Evolutionary conservation across 2,113 vertebrate species (phyloP), one percentile per base, ranked within the genome.

Genomic region (Mastomys coucha): DNA sequence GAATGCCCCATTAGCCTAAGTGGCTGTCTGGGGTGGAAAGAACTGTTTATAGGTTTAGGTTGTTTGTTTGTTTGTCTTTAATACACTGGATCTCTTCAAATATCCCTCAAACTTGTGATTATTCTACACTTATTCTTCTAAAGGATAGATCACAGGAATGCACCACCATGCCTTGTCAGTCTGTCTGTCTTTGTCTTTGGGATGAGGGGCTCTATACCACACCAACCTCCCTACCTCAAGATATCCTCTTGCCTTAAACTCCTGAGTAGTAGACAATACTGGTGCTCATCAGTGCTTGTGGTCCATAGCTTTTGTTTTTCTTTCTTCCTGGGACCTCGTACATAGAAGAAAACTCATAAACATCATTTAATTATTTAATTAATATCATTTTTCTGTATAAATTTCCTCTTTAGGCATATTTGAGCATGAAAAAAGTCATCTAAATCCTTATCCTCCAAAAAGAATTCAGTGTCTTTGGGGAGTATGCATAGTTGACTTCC

Each of bases 371-470:
- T 95, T 82, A 87, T 77, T 81, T 8, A 49, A 76, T 42, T 14
- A 49, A 82, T 42, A 67, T 19, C n/a, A 67, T 75, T 77, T 77
- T 86, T 51, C 56, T 76, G 28, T 69, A 90, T 65, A 11, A 96
- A 89, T 94, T 91, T 92, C 60, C 63, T 72, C 22, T 76, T 93
- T 70, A 39, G 24, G 16, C 11, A 76, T 86, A 87, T 70, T 65
- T 92, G 49, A 51, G 1, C 22, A 31, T 9, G 73, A 49, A 95
- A 63, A 76, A 87, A 90, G 84, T 26, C 14, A 92, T 31, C 8
- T 77, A 91, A 85, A 42, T 77, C 51, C 75, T 42, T 69, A 76
- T 86, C 51, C 51, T 88, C 91, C 33, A 67, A 39, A 31, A 58
- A 89, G 20, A 95, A 91, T 53, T 65, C 13, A 67, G 6, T 53